Conservation (phyloP, 92 coral and sea anemone genomes). For the Metridium senile region DNA sequence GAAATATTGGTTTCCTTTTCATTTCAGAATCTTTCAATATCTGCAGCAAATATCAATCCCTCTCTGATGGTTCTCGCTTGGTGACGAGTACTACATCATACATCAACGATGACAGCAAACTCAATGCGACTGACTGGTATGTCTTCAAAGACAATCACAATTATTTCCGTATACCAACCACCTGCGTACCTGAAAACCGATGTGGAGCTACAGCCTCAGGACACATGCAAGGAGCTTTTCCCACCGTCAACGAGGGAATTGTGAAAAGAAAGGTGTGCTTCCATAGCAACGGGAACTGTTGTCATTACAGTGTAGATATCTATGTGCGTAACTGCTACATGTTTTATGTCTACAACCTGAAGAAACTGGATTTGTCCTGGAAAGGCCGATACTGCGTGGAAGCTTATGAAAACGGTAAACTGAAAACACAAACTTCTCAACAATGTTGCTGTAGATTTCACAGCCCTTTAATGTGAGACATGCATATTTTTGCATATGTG, state of each 20-base stretch:
- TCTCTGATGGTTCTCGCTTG: constrained; percentile 17
- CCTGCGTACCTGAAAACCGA: constrained; percentile 6
- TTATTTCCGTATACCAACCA: constrained; percentile 16
- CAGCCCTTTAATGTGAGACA: neutral
- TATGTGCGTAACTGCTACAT: constrained; percentile 33
- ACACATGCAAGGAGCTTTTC: constrained; percentile 20
- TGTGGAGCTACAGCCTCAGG: constrained; percentile 29
- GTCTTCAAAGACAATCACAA: constrained; percentile 8
- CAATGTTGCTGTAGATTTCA: neutral
- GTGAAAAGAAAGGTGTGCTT: constrained; percentile 34
- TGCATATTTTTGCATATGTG: too few species aligned
- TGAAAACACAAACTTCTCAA: neutral
- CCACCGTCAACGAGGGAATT: constrained; percentile 29
- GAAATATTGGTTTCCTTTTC: neutral
- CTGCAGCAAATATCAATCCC: constrained; percentile 14
- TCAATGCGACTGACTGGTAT: constrained; percentile 22
- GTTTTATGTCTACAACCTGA: constrained; percentile 28
- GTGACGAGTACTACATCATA: neutral
- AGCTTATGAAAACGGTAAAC: neutral
- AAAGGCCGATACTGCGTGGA: constrained; percentile 26
- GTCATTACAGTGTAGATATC: constrained; percentile 23
- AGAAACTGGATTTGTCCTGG: constrained; percentile 26
- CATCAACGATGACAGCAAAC: constrained; percentile 21
- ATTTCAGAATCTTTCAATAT: constrained; percentile 7
- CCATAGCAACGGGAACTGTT: constrained; percentile 23